phyloP scores from a whole-genome alignment of 2,797 vertebrate genomes.

The Bovichtus variegatus region DNA sequence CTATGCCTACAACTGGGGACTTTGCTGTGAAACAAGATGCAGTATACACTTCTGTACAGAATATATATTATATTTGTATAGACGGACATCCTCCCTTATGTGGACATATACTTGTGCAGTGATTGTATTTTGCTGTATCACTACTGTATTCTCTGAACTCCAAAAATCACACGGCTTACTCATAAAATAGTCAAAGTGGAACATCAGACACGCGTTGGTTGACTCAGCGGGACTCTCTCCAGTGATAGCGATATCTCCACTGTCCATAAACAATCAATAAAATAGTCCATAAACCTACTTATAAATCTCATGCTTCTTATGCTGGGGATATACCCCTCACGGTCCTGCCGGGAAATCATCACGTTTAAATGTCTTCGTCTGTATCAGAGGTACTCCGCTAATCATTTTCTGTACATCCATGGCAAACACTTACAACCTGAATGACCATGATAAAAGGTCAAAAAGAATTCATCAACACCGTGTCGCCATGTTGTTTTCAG shows the following conservation, averaged over 20 bases:
- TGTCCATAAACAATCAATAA: neutral
- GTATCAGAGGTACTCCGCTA: neutral
- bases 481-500: slow-evolving; percentile 3
- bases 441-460: too few relatives aligned
- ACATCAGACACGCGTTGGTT: neutral
- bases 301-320: too few relatives aligned
- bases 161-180: too few relatives aligned
- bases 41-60: neutral
- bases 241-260: neutral
- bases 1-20: neutral
- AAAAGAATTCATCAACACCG: neutral
- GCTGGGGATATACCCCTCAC: too few relatives aligned
- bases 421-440: too few relatives aligned
- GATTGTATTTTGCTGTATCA: neutral
- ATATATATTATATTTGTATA: neutral
- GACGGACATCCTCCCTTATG: neutral
- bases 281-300: neutral
- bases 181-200: neutral
- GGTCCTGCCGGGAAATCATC: neutral
- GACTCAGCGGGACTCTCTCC: too few relatives aligned
- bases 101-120: neutral
- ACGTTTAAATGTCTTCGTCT: neutral
- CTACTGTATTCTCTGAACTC: neutral
- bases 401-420: neutral
- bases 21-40: neutral